phyloP scores from a whole-genome alignment of 2,888 invertebrate species.

The Drosophila trichaetosa region DNA sequence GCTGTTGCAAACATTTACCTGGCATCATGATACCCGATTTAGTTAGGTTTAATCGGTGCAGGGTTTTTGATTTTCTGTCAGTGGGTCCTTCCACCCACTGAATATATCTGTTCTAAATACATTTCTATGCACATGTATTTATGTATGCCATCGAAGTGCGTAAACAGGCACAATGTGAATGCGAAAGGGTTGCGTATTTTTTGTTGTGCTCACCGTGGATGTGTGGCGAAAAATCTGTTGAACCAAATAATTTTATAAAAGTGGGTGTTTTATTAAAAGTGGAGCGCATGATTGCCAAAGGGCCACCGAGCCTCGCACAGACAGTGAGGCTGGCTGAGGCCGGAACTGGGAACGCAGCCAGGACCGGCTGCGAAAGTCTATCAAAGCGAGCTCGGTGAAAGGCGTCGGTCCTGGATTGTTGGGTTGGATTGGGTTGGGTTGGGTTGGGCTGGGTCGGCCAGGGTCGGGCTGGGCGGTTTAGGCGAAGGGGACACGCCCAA shows the following conservation, averaged over 20 bases:
- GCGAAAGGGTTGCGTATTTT: conserved; percentile 56
- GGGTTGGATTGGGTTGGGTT: conserved; percentile 19
- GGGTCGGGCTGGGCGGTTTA: conserved; percentile 28
- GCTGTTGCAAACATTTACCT: background rate
- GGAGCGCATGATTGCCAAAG: conserved; percentile 70
- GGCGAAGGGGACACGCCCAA: conserved; percentile 67
- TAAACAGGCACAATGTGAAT: conserved; percentile 27
- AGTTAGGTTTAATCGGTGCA: background rate
- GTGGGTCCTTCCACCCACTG: background rate
- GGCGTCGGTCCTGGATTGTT: conserved; percentile 31
- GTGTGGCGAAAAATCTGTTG: conserved; percentile 30
- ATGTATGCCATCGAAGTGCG: conserved; percentile 14
- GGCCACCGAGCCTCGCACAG: conserved; percentile 31
- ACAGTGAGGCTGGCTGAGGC: background rate
- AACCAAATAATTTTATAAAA: conserved; percentile 46
- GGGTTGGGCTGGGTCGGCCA: background rate
- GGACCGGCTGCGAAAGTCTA: conserved; percentile 41
- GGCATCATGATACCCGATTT: background rate
- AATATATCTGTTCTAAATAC: background rate
- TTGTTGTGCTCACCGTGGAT: conserved; percentile 31
- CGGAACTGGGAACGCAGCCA: conserved; percentile 1
- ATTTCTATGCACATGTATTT: conserved; percentile 2
- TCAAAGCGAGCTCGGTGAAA: conserved; percentile 48
- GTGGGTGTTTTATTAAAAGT: conserved; percentile 76
- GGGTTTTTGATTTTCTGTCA: background rate